These are phyloP conservation scores for Habropoda laboriosa DNA, from an alignment of 1,140 invertebrate genomes.

Conservation along the genomic window DNA sequence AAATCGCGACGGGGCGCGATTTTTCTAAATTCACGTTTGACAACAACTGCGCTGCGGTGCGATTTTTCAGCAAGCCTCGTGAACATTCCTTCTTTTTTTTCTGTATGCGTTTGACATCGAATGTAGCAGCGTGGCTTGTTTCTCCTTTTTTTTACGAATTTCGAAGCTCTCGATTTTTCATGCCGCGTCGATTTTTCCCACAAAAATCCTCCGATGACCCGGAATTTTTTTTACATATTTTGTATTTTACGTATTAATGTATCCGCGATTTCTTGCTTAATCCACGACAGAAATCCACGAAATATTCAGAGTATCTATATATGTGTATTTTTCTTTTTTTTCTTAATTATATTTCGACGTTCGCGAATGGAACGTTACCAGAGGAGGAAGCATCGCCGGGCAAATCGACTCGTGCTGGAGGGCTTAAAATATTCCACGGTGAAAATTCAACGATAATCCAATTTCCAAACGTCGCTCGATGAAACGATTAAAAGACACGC, in stretches of 20 bases:
- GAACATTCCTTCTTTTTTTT: no score
- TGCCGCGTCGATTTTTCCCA: not conserved
- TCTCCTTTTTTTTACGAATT: conserved; percentile 1
- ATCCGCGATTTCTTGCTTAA: not conserved
- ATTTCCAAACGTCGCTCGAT: not conserved
- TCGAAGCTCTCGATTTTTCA: conserved; percentile 1
- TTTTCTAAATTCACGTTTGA: conserved; percentile 2
- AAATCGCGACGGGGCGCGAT: not conserved
- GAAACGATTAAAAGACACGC: conserved; percentile 13
- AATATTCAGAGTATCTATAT: not conserved
- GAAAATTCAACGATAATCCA: conserved; percentile 5
- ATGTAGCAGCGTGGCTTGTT: not conserved
- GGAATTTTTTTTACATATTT: no score
- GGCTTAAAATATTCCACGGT: not conserved
- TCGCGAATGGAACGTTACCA: not conserved
- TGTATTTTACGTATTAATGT: not conserved
- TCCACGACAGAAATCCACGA: conserved; percentile 15
- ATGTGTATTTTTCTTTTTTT: not conserved
- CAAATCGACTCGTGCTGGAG: not conserved
- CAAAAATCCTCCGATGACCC: no score
- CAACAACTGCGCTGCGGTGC: conserved; percentile 9
- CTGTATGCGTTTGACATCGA: conserved; percentile 9
- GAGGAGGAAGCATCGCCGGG: not conserved
- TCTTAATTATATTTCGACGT: not conserved
- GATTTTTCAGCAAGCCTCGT: conserved; percentile 43